phyloP scores from a whole-genome alignment of 2,888 invertebrate genomes.

The Machimus atricapillus region DNA sequence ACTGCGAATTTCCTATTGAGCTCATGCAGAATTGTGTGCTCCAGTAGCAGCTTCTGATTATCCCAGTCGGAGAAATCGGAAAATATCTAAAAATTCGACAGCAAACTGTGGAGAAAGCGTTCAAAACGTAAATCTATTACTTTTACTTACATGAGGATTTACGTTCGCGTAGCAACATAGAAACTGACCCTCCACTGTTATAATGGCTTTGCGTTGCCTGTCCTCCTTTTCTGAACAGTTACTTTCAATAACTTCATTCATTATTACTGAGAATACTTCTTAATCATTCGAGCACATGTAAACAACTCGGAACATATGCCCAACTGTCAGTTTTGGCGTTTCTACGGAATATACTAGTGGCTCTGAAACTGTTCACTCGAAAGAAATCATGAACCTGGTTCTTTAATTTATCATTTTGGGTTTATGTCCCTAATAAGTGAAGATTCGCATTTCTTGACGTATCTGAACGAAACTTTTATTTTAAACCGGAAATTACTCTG shows the following conservation, averaged over 20 bases:
- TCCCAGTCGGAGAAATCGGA: conserved; percentile 57
- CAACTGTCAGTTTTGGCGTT: not conserved
- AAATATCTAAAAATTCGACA: not conserved
- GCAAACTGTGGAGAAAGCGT: not conserved
- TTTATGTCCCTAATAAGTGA: not conserved
- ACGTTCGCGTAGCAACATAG: not conserved
- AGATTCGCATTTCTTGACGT: not conserved
- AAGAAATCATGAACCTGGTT: not conserved
- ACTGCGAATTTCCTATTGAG: conserved; percentile 69
- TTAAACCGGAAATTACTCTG: not conserved
- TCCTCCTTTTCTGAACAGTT: not conserved
- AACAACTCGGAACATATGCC: not conserved
- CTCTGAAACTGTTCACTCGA: not conserved
- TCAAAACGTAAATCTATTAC: not conserved
- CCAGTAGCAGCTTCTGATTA: conserved; percentile 68
- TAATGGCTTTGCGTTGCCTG: not conserved
- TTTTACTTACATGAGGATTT: not conserved
- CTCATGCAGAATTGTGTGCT: conserved; percentile 66
- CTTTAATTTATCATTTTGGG: not conserved
- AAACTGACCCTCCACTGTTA: not conserved
- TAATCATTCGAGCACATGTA: not conserved
- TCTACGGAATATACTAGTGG: not conserved
- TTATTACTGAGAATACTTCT: not conserved
- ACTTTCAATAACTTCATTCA: not conserved
- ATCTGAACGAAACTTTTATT: too few relatives aligned